Base-by-base conservation (phyloP, 2,888 invertebrate genomes). In the Leptarthrus brevirostris region DNA sequence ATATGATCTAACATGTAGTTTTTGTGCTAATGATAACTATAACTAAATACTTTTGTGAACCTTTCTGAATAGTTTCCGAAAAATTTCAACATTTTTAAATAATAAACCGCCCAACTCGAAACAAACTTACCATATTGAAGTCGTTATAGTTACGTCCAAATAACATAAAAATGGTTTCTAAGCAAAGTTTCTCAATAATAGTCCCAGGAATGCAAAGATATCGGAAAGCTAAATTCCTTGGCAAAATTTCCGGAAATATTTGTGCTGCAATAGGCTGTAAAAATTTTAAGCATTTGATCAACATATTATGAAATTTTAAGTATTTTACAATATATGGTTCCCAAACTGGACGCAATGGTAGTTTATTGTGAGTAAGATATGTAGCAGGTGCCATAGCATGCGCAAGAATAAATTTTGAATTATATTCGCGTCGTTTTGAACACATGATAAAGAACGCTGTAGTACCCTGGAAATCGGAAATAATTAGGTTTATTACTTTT, bases 301-400 rank as follows among this genome's bases (percentile, higher is more conserved):
- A n/a, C n/a, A n/a, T n/a, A n/a, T n/a, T n/a, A n/a, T n/a, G n/a
- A n/a, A n/a, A n/a, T n/a, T n/a, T n/a, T n/a, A n/a, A n/a, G n/a
- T n/a, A n/a, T n/a, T n/a, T n/a, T n/a, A n/a, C n/a, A n/a, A n/a
- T n/a, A n/a, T n/a, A n/a, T n/a, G n/a, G n/a, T n/a, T n/a, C n/a
- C n/a, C n/a, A n/a, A n/a, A n/a, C n/a, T n/a, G n/a, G n/a, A n/a
- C n/a, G n/a, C n/a, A n/a, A n/a, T n/a, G n/a, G n/a, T n/a, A n/a
- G 81, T 22, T 81, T 82, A 0, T 83, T 83, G 30, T 83, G 81
- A 12, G 79, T 81, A 44, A 83, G 88, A 78, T 88, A 92, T 0
- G 90, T 90, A 0, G 93, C 90, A 0, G 93, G 93, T 0, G 91
- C 92, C 78, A 92, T 83, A 12, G 90, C 90, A 76, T 90, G 89